phyloP scores from a whole-genome alignment of 2,113 vertebrate species.

The Scalopus aquaticus region DNA sequence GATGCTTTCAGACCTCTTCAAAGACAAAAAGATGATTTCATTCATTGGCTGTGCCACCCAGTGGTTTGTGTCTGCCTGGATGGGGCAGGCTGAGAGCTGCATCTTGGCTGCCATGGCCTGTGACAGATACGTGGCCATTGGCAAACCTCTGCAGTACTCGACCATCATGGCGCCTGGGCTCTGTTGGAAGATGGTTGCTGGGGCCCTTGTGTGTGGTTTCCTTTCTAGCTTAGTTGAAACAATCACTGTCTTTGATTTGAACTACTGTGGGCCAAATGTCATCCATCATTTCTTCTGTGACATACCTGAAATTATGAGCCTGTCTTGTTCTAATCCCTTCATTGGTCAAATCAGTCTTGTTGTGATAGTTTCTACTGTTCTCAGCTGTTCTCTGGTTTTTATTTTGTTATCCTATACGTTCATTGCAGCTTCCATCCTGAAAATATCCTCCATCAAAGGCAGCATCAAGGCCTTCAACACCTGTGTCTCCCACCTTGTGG shows the following conservation, averaged over 20 bases:
- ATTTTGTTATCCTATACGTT: slow-evolving; percentile 46
- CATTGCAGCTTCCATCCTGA: slow-evolving; percentile 27
- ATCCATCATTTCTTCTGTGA: slow-evolving; percentile 59
- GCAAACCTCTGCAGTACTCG: slow-evolving; percentile 14
- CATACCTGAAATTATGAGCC: not conserved
- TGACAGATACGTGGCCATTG: slow-evolving; percentile 15
- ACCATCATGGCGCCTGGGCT: slow-evolving; percentile 11
- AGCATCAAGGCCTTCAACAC: slow-evolving; percentile 50
- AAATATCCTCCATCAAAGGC: not conserved
- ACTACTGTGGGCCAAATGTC: slow-evolving; percentile 7
- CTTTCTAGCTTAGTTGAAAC: slow-evolving; percentile 2
- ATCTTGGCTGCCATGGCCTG: slow-evolving; percentile 22
- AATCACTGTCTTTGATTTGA: not conserved
- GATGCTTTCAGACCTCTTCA: slow-evolving; percentile 45
- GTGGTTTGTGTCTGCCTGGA: not conserved
- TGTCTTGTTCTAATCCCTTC: slow-evolving; percentile 25
- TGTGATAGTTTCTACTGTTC: not conserved
- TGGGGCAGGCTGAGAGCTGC: not conserved
- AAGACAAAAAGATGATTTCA: not conserved
- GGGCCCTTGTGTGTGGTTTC: not conserved
- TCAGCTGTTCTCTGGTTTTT: not conserved
- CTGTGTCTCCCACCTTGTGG: slow-evolving; percentile 55
- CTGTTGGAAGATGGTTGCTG: not conserved
- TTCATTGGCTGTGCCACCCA: not conserved
- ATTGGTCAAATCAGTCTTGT: slow-evolving; percentile 9